A percentile compares a stretch with the other conserved stretches of the same genome.
Evolutionary conservation across 2,888 invertebrate species (phyloP).

Genomic region (Neoaliturus tenellus): DNA sequence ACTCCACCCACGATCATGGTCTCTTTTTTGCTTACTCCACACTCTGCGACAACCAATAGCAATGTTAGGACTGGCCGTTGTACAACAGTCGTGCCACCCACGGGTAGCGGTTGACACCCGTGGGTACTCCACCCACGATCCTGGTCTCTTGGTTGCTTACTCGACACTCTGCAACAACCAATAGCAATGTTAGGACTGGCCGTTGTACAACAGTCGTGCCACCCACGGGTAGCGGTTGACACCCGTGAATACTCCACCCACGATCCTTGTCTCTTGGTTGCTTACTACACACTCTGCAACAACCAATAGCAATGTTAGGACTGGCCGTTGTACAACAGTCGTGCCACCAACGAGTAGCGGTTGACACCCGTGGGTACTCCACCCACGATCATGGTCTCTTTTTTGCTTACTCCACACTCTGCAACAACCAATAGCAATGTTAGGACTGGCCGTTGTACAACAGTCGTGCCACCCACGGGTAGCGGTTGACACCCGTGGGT

Average conservation of each 20-base stretch:
- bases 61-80: conserved; percentile 92
- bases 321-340: conserved; percentile 72
- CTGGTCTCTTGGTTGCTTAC: conserved; percentile 90
- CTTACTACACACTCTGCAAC: no score
- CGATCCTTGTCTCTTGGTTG: no score
- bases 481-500: no score
- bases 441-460: no score
- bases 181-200: no score
- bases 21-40: conserved; percentile 89
- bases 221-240: no score
- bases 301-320: no score
- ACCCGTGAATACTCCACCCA: no score
- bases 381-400: conserved; percentile 93
- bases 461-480: no score
- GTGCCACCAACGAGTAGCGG: conserved; percentile 92
- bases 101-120: conserved; percentile 89
- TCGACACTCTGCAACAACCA: conserved; percentile 82
- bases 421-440: conserved; percentile 62
- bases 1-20: conserved; percentile 92
- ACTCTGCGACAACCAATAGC: conserved; percentile 78
- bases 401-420: conserved; percentile 90
- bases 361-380: conserved; percentile 88
- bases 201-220: no score
- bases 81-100: conserved; percentile 93
- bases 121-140: conserved; percentile 91